These are phyloP conservation scores for Anastatus disparis DNA, from an alignment of 1,140 invertebrate species.

Conservation along the genomic window DNA sequence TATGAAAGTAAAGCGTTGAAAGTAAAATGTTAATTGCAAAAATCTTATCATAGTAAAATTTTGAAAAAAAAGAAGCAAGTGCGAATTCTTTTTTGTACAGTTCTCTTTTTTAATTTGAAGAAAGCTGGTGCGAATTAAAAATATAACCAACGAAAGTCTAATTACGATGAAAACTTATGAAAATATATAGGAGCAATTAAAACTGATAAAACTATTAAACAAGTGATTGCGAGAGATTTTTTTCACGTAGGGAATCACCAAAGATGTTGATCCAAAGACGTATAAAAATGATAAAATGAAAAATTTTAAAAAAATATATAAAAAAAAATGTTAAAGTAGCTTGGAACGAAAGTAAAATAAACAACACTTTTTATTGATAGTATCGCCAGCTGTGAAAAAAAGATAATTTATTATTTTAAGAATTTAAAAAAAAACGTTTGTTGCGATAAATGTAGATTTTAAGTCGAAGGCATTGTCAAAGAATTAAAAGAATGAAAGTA, in stretches of 20 bases:
- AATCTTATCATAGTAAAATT: conserved; percentile 10
- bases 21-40: conserved; percentile 22
- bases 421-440: conserved; percentile 3
- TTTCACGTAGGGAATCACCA: conserved; percentile 45
- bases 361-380: neutral
- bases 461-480: conserved; percentile 30
- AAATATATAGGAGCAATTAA: no score
- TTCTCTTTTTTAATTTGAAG: conserved; percentile 12
- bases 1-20: conserved; percentile 22
- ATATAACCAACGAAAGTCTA: no score
- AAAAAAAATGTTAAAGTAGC: neutral
- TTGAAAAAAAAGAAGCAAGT: neutral
- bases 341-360: conserved; percentile 5
- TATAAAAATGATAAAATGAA: conserved; percentile 7
- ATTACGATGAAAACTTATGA: no score
- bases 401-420: conserved; percentile 36
- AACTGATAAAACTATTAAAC: conserved; percentile 27
- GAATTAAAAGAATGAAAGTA: conserved; percentile 3
- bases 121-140: conserved; percentile 20
- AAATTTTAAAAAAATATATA: conserved; percentile 2
- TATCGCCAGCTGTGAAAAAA: conserved; percentile 19
- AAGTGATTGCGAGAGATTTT: neutral
- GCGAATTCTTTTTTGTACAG: conserved; percentile 8
- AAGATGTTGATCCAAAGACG: conserved; percentile 57
- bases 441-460: conserved; percentile 21